Conservation (phyloP, 2,888 invertebrate species). For the Drosophila atripex region DNA sequence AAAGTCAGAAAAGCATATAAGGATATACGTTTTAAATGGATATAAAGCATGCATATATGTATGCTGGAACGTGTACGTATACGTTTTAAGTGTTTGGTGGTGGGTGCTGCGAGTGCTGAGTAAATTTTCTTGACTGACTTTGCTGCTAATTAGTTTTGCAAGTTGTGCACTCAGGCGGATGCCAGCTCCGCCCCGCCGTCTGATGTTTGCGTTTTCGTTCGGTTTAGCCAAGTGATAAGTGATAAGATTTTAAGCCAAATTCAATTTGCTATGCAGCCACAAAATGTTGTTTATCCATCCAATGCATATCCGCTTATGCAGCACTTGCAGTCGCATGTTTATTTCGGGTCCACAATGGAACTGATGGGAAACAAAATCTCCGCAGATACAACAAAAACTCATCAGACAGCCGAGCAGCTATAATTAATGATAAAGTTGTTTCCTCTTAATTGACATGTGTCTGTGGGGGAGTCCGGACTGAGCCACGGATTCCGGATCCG, state of each 20-base stretch:
- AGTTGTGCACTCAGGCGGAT: slow-evolving; percentile 42
- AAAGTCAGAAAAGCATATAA: slow-evolving; percentile 20
- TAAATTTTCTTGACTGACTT: slow-evolving; percentile 49
- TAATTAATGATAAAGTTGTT: slow-evolving; percentile 68
- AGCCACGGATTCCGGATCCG: slow-evolving; percentile 25
- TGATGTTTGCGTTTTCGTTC: slow-evolving; percentile 4
- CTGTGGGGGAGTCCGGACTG: slow-evolving; percentile 16
- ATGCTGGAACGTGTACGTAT: neutral
- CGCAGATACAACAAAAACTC: neutral
- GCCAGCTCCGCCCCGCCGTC: slow-evolving; percentile 16
- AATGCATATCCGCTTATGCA: slow-evolving; percentile 20
- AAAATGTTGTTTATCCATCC: slow-evolving; percentile 48
- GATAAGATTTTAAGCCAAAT: slow-evolving; percentile 50
- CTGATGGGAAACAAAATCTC: slow-evolving; percentile 26
- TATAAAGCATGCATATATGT: neutral
- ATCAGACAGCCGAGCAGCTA: slow-evolving; percentile 25
- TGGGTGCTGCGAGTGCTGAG: slow-evolving; percentile 7
- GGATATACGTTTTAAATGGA: neutral
- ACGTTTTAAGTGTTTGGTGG: slow-evolving; percentile 4
- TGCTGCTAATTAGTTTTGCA: slow-evolving; percentile 65
- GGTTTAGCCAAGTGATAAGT: slow-evolving; percentile 52
- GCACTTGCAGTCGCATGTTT: slow-evolving; percentile 30
- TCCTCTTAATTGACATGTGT: slow-evolving; percentile 66
- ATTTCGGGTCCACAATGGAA: slow-evolving; percentile 14
- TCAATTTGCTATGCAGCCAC: slow-evolving; percentile 49